Evolutionary conservation across 2,888 invertebrate genomes (phyloP), one percentile per base, ranked within the genome.

Genomic region (Mesorhabditis sp.): DNA sequence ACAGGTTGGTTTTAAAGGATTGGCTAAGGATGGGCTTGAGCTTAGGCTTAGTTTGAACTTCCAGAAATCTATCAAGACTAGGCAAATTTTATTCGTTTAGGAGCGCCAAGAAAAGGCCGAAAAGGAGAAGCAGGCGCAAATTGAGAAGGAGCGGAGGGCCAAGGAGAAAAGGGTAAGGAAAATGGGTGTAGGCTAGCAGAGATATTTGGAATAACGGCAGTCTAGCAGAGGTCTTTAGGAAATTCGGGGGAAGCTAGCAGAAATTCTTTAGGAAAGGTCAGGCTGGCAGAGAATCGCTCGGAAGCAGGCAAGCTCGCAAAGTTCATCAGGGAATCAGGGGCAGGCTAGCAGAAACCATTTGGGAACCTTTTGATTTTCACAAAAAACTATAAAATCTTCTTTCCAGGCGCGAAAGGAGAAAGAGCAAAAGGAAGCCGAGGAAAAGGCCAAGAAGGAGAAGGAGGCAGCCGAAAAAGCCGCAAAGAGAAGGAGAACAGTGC

Each of bases 321-420:
- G 28, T 28, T 28, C 28, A 28, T 28, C 28, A 28, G 28, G 28
- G 28, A 28, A 28, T 28, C 28, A 28, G 28, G 28, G 28, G 28
- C 28, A 28, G 28, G 28, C 28, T 28, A 28, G 28, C 28, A 28
- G 28, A 28, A 28, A 28, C 28, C 28, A 28, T 28, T 28, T 28
- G 28, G 28, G 28, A 28, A 28, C 28, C 28, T 28, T 28, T 28
- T 28, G 28, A 28, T 28, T 28, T 28, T 28, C 28, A 28, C 28
- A 28, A 28, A 28, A 28, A 28, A 28, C 28, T 28, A 28, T 28
- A 28, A 28, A 28, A 28, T 28, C 28, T 28, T 28, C 28, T 28
- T 50, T 50, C n/a, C 58, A 50, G 58, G 58, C 58, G n/a, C 7
- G n/a, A 50, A 50, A 50, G n/a, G 58, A 50, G n/a, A 50, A 50